Percentiles rank a stretch among this genome's conserved stretches.
Evolutionary conservation across 2,888 invertebrate species (phyloP).

Genomic region (Cotesia congregata): DNA sequence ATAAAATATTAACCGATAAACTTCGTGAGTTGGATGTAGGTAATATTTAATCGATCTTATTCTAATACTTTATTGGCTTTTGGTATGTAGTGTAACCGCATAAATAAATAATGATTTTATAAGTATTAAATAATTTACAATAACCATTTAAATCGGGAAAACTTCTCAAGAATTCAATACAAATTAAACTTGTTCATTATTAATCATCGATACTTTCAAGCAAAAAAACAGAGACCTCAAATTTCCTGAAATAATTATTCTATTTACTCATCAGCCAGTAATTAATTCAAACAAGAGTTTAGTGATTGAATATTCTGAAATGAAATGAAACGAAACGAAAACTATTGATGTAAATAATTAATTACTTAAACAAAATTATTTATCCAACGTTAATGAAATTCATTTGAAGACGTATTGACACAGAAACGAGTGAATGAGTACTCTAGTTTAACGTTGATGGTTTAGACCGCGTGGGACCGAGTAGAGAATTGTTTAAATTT

Average conservation of each 20-base stretch:
- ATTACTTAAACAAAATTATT: neutral
- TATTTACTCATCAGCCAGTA: neutral
- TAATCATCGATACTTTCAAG: no score
- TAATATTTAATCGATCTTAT: no score
- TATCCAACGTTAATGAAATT: neutral
- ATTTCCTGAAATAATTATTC: neutral
- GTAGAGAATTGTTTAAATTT: slow-evolving; percentile 22
- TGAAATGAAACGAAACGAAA: neutral
- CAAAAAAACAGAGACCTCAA: no score
- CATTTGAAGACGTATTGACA: neutral
- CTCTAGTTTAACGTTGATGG: neutral
- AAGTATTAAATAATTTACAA: no score
- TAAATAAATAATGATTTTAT: no score
- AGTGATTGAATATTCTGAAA: neutral
- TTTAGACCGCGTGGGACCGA: neutral
- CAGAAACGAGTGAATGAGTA: neutral
- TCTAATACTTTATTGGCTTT: no score
- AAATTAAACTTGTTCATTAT: no score
- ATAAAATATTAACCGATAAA: no score
- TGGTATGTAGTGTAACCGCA: no score
- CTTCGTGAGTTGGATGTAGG: no score
- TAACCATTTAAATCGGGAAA: no score
- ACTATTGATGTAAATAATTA: neutral
- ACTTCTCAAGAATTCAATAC: no score
- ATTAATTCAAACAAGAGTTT: neutral